phyloP scores from a whole-genome alignment of 2,888 invertebrate species.

The Aricia artaxerxes region DNA sequence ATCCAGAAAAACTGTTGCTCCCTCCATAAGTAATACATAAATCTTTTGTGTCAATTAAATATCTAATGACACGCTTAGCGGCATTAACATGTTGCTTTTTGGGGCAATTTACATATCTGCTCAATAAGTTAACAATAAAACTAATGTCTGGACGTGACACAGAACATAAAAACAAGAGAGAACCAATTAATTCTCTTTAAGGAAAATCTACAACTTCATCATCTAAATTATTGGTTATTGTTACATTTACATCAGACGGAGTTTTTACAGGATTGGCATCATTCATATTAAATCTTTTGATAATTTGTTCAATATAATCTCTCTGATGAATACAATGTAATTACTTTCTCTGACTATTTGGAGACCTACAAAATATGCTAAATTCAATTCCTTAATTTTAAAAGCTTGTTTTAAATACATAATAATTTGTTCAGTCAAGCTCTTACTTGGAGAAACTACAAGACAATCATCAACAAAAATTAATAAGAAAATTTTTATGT shows the following conservation, averaged over 20 bases:
- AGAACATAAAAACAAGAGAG: conserved; percentile 40
- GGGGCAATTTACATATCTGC: background rate
- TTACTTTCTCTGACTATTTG: conserved; percentile 40
- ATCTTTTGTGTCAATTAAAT: background rate
- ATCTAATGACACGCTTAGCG: background rate
- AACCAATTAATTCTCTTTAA: conserved; percentile 42
- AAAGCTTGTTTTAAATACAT: background rate
- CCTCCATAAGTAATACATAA: too few species aligned
- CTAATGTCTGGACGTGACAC: background rate
- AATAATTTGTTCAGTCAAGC: too few species aligned
- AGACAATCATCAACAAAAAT: conserved; percentile 48
- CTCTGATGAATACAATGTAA: conserved; percentile 41
- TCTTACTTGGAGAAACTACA: conserved; percentile 38
- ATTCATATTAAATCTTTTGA: conserved; percentile 44
- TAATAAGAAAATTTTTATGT: conserved; percentile 41
- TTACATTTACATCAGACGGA: conserved; percentile 39
- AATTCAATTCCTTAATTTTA: conserved; percentile 43
- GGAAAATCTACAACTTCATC: conserved; percentile 36
- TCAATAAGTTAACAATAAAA: background rate
- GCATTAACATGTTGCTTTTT: background rate
- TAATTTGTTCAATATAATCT: conserved; percentile 41
- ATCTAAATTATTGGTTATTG: conserved; percentile 35
- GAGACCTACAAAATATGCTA: conserved; percentile 44
- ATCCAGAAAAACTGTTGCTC: background rate
- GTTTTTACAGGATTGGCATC: conserved; percentile 38